phyloP scores from a whole-genome alignment of 2,113 vertebrate genomes.

The Panthera uncia region DNA sequence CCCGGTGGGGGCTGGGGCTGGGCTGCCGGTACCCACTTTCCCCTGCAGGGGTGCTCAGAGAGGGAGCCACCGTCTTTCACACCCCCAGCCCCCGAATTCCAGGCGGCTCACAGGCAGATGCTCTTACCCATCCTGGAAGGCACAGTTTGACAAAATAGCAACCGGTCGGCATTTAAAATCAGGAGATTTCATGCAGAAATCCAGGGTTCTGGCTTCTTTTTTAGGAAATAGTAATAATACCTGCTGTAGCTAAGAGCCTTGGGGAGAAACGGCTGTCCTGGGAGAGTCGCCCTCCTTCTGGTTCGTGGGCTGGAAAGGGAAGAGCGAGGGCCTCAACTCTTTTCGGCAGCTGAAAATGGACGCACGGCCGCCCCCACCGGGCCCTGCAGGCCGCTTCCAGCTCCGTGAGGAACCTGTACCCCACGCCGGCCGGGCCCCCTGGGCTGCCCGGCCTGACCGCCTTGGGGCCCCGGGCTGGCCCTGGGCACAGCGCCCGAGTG shows the following conservation, averaged over 20 bases:
- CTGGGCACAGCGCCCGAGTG: neutral
- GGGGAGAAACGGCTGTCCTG: neutral
- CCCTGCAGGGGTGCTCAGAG: neutral
- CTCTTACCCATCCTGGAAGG: neutral
- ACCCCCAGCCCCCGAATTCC: neutral
- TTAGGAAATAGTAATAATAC: neutral
- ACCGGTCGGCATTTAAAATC: slow-evolving; percentile 36
- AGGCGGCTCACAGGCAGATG: neutral
- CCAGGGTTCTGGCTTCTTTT: slow-evolving; percentile 43
- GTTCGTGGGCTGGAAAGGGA: neutral
- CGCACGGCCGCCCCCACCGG: rapidly evolving
- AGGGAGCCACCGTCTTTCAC: neutral
- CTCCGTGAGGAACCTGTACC: neutral
- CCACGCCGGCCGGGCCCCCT: rapidly evolving
- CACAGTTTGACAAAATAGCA: neutral
- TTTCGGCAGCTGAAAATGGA: neutral
- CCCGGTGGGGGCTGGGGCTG: neutral
- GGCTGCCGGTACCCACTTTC: rapidly evolving
- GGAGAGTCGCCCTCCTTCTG: neutral
- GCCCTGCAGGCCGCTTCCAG: neutral
- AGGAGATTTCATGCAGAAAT: neutral
- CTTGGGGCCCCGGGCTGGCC: rapidly evolving
- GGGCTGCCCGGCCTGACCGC: rapidly evolving
- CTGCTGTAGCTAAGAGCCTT: neutral
- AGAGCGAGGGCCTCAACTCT: neutral